A percentile compares a stretch with the other conserved stretches of the same genome.
Evolutionary conservation across 2,888 invertebrate genomes (phyloP).

Genomic region (Meliscaeva auricollis): DNA sequence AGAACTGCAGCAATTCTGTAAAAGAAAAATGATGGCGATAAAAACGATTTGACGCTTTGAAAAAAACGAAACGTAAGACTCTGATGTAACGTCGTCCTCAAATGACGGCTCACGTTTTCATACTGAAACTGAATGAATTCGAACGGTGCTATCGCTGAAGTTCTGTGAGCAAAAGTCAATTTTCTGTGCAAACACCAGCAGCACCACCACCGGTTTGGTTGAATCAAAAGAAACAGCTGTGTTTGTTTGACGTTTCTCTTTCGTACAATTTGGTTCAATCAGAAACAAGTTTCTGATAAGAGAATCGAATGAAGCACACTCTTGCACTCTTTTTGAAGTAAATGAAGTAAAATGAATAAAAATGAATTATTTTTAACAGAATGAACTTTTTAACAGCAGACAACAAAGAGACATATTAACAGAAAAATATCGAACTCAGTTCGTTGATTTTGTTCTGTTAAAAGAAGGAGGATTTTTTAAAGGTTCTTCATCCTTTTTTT

Average conservation of each 20-base stretch:
- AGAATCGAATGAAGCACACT: background rate
- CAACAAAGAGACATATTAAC: conserved; percentile 63
- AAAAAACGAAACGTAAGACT: conserved; percentile 41
- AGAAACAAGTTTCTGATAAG: conserved; percentile 28
- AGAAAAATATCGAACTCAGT: conserved; percentile 25
- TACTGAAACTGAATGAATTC: conserved; percentile 51
- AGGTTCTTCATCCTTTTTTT: conserved; percentile 33
- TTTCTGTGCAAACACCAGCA: background rate
- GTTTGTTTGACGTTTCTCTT: conserved; percentile 44
- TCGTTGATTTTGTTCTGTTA: background rate
- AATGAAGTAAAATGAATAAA: conserved; percentile 50
- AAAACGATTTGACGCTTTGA: conserved; percentile 19
- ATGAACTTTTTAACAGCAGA: conserved; percentile 47
- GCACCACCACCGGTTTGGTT: conserved; percentile 6
- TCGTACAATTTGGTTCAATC: conserved; percentile 54
- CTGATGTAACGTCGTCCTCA: conserved; percentile 37
- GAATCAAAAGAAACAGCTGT: conserved; percentile 29
- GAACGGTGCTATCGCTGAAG: conserved; percentile 50
- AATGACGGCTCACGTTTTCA: conserved; percentile 59
- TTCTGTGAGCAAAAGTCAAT: conserved; percentile 19
- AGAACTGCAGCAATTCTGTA: conserved; percentile 5
- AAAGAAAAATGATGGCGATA: conserved; percentile 36
- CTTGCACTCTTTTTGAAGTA: conserved; percentile 18
- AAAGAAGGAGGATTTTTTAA: background rate
- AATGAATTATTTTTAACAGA: conserved; percentile 47